phyloP scores from a whole-genome alignment of 2,113 vertebrate genomes.

The Cheilinus undulatus region DNA sequence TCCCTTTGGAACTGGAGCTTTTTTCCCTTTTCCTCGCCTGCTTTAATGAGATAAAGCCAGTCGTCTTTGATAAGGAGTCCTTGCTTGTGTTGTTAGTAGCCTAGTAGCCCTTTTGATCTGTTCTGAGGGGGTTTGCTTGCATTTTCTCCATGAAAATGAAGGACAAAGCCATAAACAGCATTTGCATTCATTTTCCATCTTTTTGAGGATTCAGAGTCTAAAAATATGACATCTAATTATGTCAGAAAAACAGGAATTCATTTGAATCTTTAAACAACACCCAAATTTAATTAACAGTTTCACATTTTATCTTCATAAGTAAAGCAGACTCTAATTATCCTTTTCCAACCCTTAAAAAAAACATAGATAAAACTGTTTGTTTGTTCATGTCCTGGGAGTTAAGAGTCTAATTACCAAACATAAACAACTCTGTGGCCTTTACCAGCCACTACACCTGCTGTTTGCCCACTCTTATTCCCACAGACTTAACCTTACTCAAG shows the following conservation, averaged over 20 bases:
- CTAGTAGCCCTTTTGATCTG: conserved; percentile 73
- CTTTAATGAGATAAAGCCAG: conserved; percentile 76
- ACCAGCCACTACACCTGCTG: conserved; percentile 37
- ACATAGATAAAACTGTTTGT: not conserved
- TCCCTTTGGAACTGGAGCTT: conserved; percentile 64
- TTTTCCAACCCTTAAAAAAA: not conserved
- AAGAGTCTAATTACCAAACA: conserved; percentile 26
- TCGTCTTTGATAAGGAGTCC: conserved; percentile 73
- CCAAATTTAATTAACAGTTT: not conserved
- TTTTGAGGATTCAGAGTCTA: not conserved
- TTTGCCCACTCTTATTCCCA: conserved; percentile 52
- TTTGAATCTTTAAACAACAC: not conserved
- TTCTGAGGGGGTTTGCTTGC: conserved; percentile 63
- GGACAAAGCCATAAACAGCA: conserved; percentile 17
- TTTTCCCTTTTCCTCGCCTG: conserved; percentile 29
- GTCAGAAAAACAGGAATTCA: not conserved
- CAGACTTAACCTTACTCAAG: conserved; percentile 59
- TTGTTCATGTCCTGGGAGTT: not conserved
- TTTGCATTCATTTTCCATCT: conserved; percentile 15
- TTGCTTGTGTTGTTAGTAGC: conserved; percentile 65
- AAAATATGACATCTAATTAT: conserved; percentile 3
- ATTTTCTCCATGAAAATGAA: conserved; percentile 36
- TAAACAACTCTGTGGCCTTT: conserved; percentile 30
- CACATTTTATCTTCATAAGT: not conserved
- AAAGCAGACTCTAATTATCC: not conserved